Base-by-base conservation (phyloP, 2,888 invertebrate species). In the Norana najaformis region DNA sequence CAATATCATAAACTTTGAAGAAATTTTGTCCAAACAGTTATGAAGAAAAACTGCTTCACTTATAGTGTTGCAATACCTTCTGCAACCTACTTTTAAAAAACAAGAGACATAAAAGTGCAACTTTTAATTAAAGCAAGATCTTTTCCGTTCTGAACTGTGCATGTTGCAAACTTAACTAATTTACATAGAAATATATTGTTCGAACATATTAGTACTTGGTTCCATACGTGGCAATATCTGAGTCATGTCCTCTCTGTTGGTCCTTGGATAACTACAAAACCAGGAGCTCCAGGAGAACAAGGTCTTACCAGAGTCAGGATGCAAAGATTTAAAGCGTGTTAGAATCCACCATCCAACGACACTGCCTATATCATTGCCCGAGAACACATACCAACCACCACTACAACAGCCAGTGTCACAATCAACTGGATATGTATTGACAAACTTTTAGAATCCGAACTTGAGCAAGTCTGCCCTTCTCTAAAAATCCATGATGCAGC, bases 361-460 rank as follows among this genome's bases (percentile, higher is more conserved):
- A 0, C 98, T 97, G 0, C 99, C 99, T 93, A 98, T 96, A 95
- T 99, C 99, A 94, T 99, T 99, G 82, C 99, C 99, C 37, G 35
- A 18, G 23, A 85, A 85, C 37, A 88, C 88, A 39, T 41, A n/a
- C 39, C 88, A 88, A 34, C 3, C 16, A n/a, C 88, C 89, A 37
- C 85, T 85, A 85, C 89, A 88, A 39, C 88, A 88, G 34, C 37
- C 39, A 85, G 36, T 35, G 18, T 18, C 69, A 69, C 69, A 69
- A 69, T 69, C 30, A 69, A n/a, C n/a, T 69, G 69, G n/a, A 30
- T 2, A 69, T 11, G n/a, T 13, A n/a, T 11, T n/a, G 69, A 69
- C 8, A 69, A 69, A n/a, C 69, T 69, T 1, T 69, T n/a, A 69
- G 69, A 69, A 69, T n/a, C 69, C 11, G 69, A 69, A 69, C 69